These are phyloP conservation scores for Xestia rhomboidea DNA, from an alignment of 2,888 invertebrate species.

Conservation along the genomic window DNA sequence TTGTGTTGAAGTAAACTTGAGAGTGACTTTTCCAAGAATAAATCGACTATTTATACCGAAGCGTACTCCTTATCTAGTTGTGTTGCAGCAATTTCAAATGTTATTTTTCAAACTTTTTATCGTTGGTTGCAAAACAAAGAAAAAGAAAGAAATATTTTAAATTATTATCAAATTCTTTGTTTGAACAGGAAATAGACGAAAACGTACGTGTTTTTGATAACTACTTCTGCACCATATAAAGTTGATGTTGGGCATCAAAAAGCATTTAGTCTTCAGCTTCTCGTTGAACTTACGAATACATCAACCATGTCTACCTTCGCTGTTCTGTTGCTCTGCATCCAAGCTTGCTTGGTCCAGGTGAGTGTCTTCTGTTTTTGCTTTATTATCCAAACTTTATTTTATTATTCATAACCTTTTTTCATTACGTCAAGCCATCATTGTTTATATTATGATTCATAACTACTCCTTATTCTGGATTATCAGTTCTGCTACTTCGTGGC, in stretches of 20 bases:
- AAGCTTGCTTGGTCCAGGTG: constrained; percentile 66
- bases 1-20: neutral
- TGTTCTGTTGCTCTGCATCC: constrained; percentile 49
- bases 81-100: neutral
- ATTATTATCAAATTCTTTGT: neutral
- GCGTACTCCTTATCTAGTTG: neutral
- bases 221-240: constrained; percentile 9
- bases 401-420: neutral
- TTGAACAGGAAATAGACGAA: neutral
- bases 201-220: constrained; percentile 12
- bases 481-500: neutral
- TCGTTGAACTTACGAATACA: neutral
- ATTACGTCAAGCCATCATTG: neutral
- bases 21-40: constrained; percentile 1
- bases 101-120: neutral
- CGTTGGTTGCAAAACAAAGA: neutral
- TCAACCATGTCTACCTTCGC: neutral
- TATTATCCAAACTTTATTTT: neutral
- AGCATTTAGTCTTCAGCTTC: neutral
- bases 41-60: neutral
- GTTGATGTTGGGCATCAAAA: neutral
- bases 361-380: neutral
- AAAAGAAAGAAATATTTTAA: neutral
- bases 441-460: neutral
- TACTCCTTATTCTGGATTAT: neutral